Evolutionary conservation across 2,797 vertebrate species (phyloP).

Genomic region (Eulemur rubriventer): DNA sequence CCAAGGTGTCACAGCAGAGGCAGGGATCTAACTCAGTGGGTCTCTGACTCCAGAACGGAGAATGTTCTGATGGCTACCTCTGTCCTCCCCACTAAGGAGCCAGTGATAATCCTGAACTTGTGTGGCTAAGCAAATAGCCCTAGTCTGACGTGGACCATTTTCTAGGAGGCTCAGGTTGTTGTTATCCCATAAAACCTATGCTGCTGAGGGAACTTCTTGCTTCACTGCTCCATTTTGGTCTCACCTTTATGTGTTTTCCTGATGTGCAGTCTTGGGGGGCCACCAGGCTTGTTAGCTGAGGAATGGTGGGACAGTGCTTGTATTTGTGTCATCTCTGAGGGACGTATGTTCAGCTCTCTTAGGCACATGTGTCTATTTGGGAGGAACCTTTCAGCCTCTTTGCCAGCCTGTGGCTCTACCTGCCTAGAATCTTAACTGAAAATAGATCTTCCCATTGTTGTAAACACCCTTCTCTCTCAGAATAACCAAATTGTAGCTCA

Average conservation of each 20-base stretch:
- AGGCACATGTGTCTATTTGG: background rate
- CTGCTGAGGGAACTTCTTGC: background rate
- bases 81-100: background rate
- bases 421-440: background rate
- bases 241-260: background rate
- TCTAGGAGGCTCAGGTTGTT: background rate
- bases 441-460: background rate
- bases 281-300: background rate
- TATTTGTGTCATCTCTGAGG: background rate
- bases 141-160: background rate
- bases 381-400: background rate
- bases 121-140: background rate
- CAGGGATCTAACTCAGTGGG: background rate
- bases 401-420: background rate
- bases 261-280: background rate
- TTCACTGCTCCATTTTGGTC: background rate
- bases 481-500: background rate
- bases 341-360: background rate
- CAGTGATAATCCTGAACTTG: background rate
- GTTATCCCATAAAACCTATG: background rate
- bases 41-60: constrained; percentile 4
- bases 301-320: background rate
- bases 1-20: background rate
- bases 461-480: background rate
- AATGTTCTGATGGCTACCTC: background rate